phyloP scores from a whole-genome alignment of 2,797 vertebrate species.

The Rhinichthys osculus region DNA sequence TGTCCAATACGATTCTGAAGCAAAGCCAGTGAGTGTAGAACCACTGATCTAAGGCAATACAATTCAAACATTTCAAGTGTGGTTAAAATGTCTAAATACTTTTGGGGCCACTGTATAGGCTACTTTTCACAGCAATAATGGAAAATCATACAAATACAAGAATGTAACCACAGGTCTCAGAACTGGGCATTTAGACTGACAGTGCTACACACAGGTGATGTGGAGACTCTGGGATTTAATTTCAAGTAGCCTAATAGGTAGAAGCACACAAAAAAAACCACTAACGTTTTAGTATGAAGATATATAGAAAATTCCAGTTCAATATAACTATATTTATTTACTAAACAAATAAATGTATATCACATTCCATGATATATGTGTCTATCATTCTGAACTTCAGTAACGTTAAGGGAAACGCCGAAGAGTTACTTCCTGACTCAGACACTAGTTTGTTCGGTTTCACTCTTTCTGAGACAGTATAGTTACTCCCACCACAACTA shows the following conservation, averaged over 20 bases:
- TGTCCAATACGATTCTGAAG: neutral
- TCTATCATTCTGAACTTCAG: neutral
- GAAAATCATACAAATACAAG: neutral
- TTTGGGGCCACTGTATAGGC: neutral
- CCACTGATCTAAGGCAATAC: neutral
- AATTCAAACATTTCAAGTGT: neutral
- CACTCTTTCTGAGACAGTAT: neutral
- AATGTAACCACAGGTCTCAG: neutral
- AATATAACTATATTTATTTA: neutral
- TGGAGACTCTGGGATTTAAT: neutral
- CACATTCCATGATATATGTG: neutral
- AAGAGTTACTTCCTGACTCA: conserved; percentile 43
- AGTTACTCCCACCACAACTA: neutral
- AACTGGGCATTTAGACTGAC: neutral
- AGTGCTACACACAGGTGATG: neutral
- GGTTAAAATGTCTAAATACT: neutral
- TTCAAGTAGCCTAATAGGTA: neutral
- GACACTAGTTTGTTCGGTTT: neutral
- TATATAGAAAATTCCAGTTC: neutral
- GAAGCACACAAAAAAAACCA: neutral
- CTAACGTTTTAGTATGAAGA: neutral
- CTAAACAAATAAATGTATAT: neutral
- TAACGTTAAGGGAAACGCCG: neutral
- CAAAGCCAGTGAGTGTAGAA: neutral
- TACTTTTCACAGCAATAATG: neutral